A percentile compares a stretch with the other conserved stretches of the same genome.
Conservation (phyloP, 2,113 vertebrate genomes). For the Alethe diademata region DNA sequence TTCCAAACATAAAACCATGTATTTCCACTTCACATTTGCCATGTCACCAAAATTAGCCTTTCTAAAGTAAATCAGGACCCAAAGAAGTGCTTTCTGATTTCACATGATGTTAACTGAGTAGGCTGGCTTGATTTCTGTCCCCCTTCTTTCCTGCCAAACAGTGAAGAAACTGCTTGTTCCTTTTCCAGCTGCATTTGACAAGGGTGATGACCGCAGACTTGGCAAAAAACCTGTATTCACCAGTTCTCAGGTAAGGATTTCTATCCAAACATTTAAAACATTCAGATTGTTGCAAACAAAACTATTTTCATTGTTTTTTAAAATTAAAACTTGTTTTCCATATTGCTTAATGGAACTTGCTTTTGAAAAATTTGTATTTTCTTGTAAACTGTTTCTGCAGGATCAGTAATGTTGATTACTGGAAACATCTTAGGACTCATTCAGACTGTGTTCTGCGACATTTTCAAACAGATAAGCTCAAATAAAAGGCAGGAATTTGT, state of each 20-base stretch:
- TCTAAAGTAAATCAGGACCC: not conserved
- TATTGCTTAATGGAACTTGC: not conserved
- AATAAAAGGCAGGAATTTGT: conserved; percentile 50
- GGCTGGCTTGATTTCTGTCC: not conserved
- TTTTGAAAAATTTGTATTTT: not conserved
- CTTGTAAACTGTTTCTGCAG: not conserved
- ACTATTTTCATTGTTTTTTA: not conserved
- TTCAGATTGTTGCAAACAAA: not conserved
- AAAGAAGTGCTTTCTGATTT: conserved; percentile 1
- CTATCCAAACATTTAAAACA: not conserved
- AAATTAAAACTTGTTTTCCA: not conserved
- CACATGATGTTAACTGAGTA: not conserved
- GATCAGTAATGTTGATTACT: not conserved
- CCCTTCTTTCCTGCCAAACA: not conserved
- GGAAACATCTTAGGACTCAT: not conserved
- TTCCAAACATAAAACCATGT: not conserved
- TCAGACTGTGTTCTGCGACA: not conserved
- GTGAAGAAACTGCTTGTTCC: conserved; percentile 44
- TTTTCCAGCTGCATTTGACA: conserved; percentile 89
- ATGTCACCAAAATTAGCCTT: not conserved
- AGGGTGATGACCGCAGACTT: conserved; percentile 89
- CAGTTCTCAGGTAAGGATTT: conserved; percentile 88
- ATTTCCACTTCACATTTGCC: not conserved
- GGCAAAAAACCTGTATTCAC: conserved; percentile 89
- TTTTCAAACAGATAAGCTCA: conserved; percentile 18